Conservation (phyloP, 2,888 invertebrate genomes). For the Philaethria dido region DNA sequence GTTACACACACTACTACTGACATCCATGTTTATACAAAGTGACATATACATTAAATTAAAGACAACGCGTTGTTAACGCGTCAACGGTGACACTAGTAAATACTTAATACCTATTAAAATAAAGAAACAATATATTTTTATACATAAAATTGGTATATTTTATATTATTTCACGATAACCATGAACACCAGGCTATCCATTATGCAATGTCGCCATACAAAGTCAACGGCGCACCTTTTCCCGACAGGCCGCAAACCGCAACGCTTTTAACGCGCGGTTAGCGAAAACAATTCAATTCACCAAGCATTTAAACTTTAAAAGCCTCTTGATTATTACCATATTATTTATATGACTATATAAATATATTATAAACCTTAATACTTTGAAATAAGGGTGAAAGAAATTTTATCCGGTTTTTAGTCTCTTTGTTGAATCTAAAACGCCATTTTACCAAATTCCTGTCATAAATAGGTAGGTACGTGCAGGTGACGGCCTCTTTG, state of each 20-base stretch:
- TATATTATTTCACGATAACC: neutral
- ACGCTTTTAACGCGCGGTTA: slow-evolving; percentile 50
- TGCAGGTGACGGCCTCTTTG: slow-evolving; percentile 58
- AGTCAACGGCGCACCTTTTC: slow-evolving; percentile 46
- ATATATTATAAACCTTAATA: slow-evolving; percentile 29
- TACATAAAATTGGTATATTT: neutral
- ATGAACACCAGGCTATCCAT: slow-evolving; percentile 25
- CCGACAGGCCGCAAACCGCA: slow-evolving; percentile 50
- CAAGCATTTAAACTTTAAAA: slow-evolving; percentile 59
- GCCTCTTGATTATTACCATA: slow-evolving; percentile 51
- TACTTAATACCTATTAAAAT: no score
- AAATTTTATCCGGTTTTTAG: neutral
- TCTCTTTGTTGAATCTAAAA: slow-evolving; percentile 25
- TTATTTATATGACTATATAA: slow-evolving; percentile 18
- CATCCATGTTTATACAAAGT: no score
- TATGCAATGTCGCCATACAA: slow-evolving; percentile 41
- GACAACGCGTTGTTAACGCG: no score
- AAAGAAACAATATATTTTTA: no score
- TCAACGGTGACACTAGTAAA: no score
- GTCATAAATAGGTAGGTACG: slow-evolving; percentile 56
- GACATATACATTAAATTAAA: no score
- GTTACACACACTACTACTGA: no score
- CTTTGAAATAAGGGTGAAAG: slow-evolving; percentile 22
- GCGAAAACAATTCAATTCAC: slow-evolving; percentile 64
- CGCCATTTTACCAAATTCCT: slow-evolving; percentile 50